Evolutionary conservation across 2,888 invertebrate species (phyloP).

Genomic region (Trichopria drosophilae): DNA sequence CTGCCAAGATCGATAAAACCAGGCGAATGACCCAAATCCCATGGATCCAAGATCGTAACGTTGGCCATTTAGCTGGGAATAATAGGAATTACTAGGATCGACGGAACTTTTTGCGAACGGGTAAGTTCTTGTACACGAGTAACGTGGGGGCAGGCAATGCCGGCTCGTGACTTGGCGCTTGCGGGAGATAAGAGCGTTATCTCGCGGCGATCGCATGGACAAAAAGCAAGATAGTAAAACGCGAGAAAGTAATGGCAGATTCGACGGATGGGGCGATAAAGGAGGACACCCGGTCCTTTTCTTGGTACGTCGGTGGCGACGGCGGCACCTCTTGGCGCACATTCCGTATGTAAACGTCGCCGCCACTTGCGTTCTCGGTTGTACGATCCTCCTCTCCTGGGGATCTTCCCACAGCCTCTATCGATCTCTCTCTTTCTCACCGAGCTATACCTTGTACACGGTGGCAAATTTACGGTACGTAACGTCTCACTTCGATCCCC

Average conservation of each 20-base stretch:
- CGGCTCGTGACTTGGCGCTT: slow-evolving; percentile 10
- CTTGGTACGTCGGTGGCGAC: slow-evolving; percentile 29
- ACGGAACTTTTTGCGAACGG: too few species aligned
- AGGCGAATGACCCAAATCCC: too few species aligned
- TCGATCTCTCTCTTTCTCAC: slow-evolving; percentile 24
- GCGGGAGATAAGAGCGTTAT: slow-evolving; percentile 15
- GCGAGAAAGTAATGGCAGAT: slow-evolving; percentile 41
- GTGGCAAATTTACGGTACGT: slow-evolving; percentile 51
- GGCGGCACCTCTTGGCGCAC: too few species aligned
- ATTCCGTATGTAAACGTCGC: slow-evolving; percentile 27
- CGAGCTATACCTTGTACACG: slow-evolving; percentile 33
- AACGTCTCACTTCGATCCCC: slow-evolving; percentile 47
- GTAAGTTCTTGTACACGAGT: too few species aligned
- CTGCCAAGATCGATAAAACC: too few species aligned
- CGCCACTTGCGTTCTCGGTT: slow-evolving; percentile 13
- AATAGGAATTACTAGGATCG: slow-evolving; percentile 19
- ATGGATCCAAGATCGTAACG: too few species aligned
- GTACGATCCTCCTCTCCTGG: slow-evolving; percentile 34
- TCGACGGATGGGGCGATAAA: slow-evolving; percentile 44
- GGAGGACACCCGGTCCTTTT: slow-evolving; percentile 38
- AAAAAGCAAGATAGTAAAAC: slow-evolving; percentile 16
- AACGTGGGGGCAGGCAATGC: too few species aligned
- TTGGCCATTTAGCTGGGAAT: too few species aligned
- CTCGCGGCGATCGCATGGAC: slow-evolving; percentile 10
- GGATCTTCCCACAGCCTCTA: slow-evolving; percentile 55